A percentile compares a stretch with the other conserved stretches of the same genome.
These are phyloP conservation scores for Protaetia brevitarsis DNA, from an alignment of 1,140 invertebrate genomes.

Conservation along the genomic window DNA sequence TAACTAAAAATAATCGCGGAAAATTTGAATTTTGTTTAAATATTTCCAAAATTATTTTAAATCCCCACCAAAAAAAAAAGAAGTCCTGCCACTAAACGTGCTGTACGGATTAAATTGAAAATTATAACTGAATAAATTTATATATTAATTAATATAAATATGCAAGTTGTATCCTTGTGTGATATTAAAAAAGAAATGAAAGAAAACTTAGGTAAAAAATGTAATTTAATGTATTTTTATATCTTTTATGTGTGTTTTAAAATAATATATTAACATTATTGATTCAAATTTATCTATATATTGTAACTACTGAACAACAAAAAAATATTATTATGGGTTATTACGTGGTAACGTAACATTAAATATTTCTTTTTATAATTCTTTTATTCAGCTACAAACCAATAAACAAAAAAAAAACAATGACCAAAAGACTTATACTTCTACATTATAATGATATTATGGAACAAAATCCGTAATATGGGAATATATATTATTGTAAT, in stretches of 20 bases:
- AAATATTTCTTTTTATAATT: too few relatives aligned
- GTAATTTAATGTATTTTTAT: conserved; percentile 23
- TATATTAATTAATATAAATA: background rate
- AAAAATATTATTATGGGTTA: too few relatives aligned
- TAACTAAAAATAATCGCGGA: too few relatives aligned
- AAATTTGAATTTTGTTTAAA: too few relatives aligned
- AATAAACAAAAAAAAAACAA: conserved; percentile 7
- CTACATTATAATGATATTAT: too few relatives aligned
- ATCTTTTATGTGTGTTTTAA: conserved; percentile 20
- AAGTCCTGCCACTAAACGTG: conserved; percentile 11
- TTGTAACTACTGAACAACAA: too few relatives aligned
- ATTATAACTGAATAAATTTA: background rate
- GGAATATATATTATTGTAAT: too few relatives aligned
- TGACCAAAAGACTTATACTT: conserved; percentile 19
- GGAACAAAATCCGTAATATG: too few relatives aligned
- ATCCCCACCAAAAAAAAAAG: background rate
- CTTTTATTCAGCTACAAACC: too few relatives aligned
- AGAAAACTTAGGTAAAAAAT: conserved; percentile 12
- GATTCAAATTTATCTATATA: too few relatives aligned
- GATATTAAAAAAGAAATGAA: conserved; percentile 16
- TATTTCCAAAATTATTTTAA: background rate
- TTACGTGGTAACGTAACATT: too few relatives aligned
- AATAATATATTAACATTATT: conserved; percentile 2
- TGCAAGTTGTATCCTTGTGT: conserved; percentile 19
- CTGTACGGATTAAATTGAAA: background rate